Conservation (phyloP, 2,888 invertebrate species). For the Ctenicera cuprea region DNA sequence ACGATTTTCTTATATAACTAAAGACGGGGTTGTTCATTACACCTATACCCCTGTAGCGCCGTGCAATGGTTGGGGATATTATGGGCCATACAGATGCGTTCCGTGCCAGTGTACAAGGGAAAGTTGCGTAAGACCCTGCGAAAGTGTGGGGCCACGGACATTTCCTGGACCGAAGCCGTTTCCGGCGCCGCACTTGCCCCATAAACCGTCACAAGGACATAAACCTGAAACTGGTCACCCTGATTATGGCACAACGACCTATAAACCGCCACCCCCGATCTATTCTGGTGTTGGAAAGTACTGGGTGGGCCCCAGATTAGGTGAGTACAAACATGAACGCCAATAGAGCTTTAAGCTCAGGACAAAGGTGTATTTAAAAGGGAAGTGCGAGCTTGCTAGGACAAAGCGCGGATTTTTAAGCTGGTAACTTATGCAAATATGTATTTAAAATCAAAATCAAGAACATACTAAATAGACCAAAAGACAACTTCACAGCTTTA, state of each 20-base stretch:
- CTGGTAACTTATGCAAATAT: no score
- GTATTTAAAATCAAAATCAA: no score
- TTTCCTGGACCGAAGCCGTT: slow-evolving; percentile 31
- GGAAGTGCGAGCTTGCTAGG: background rate
- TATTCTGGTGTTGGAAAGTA: slow-evolving; percentile 50
- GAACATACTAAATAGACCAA: no score
- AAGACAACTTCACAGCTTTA: no score
- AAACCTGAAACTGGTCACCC: slow-evolving; percentile 21
- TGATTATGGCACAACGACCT: slow-evolving; percentile 33
- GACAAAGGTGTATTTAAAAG: background rate
- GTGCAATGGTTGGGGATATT: slow-evolving; percentile 54
- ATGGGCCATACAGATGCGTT: slow-evolving; percentile 44
- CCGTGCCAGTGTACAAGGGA: slow-evolving; percentile 43
- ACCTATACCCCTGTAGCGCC: slow-evolving; percentile 49
- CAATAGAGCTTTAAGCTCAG: slow-evolving; percentile 1
- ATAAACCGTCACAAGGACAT: slow-evolving; percentile 15
- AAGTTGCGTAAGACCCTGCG: slow-evolving; percentile 43
- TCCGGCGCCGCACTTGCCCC: slow-evolving; percentile 23
- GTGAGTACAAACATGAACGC: slow-evolving; percentile 36
- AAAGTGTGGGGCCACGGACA: slow-evolving; percentile 24
- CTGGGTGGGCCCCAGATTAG: slow-evolving; percentile 53
- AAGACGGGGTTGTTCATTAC: slow-evolving; percentile 56
- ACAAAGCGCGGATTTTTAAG: background rate
- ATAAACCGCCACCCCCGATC: slow-evolving; percentile 46
- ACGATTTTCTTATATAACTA: slow-evolving; percentile 55